Evolutionary conservation across 2,797 vertebrate species (phyloP).

Genomic region (Parauchenoglanis ngamensis): DNA sequence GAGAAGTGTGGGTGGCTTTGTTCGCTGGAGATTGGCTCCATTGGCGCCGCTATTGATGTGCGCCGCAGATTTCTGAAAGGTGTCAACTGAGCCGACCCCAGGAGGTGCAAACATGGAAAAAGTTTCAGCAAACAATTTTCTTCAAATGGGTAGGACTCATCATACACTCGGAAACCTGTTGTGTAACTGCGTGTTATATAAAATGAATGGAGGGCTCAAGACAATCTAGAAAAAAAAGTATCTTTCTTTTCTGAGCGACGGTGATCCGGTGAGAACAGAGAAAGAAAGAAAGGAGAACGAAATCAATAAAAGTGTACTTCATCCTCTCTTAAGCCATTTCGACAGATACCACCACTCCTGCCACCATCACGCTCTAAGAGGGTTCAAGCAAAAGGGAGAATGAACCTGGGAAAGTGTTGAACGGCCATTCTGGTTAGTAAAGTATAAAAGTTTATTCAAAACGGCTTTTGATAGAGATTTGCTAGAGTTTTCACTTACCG

Average conservation of each 20-base stretch:
- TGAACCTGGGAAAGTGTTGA: background rate
- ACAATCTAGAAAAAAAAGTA: conserved; percentile 9
- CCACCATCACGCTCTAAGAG: background rate
- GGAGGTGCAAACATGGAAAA: conserved; percentile 19
- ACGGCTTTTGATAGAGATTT: background rate
- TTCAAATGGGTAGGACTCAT: conserved; percentile 8
- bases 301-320: conserved; percentile 69
- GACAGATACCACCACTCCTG: conserved; percentile 25
- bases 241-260: background rate
- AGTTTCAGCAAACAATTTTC: conserved; percentile 43
- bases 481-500: background rate
- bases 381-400: background rate
- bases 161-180: conserved; percentile 21
- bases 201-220: conserved; percentile 21
- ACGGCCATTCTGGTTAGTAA: background rate
- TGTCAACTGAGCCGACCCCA: conserved; percentile 36
- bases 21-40: conserved; percentile 53
- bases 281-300: conserved; percentile 10
- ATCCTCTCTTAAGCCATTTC: conserved; percentile 56
- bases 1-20: conserved; percentile 56
- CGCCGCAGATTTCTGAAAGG: conserved; percentile 40
- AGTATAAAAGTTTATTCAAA: background rate
- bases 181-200: conserved; percentile 34
- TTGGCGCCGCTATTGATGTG: conserved; percentile 40
- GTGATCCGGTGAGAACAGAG: background rate